Base-by-base conservation (phyloP, 2,888 invertebrate genomes). In the Drosophila meridionalis region DNA sequence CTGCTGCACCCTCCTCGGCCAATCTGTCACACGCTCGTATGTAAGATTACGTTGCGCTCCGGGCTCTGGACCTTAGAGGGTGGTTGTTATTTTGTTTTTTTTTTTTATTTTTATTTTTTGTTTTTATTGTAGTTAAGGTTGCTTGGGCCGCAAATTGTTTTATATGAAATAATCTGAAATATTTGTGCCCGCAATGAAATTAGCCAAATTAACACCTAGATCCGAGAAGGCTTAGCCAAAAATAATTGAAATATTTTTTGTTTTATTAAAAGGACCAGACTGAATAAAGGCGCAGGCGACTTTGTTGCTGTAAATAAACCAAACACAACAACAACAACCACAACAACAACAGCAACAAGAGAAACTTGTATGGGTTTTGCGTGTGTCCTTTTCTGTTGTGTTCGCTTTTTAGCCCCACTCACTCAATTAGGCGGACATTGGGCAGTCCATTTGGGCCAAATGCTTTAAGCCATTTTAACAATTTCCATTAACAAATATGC, bases 401-500 rank as follows among this genome's bases (percentile, higher is more conserved):
- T 30, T 55, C 67, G 38, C 32, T 34, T 34, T 61, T 38, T 72
- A 40, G 48, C 50, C 75, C 63, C 78, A 76, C 75, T 80, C 83
- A 90, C 90, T 87, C 83, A 87, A 83, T 79, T 83, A 83, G 77
- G 73, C 69, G 12, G 50, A 63, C 69, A 66, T 60, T 65, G 50
- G 64, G 57, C 62, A 56, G 78, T 48, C 53, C 20, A 45, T 89
- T 89, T 79, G 84, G 74, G 79, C 72, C 74, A 82, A 82, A 86
- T 80, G 78, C 76, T 84, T 74, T 73, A 77, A 84, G 72, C 88
- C 89, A 91, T 92, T 92, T 90, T 75, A 92, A 89, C 86, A 92
- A 92, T 92, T 91, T 89, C 85, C 85, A 85, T 91, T 91, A 92
- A 91, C 88, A 91, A 92, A 91, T 90, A 87, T 91, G 82, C 85